Evolutionary conservation across 1,140 invertebrate species (phyloP).

Genomic region (Aporrectodea caliginosa): DNA sequence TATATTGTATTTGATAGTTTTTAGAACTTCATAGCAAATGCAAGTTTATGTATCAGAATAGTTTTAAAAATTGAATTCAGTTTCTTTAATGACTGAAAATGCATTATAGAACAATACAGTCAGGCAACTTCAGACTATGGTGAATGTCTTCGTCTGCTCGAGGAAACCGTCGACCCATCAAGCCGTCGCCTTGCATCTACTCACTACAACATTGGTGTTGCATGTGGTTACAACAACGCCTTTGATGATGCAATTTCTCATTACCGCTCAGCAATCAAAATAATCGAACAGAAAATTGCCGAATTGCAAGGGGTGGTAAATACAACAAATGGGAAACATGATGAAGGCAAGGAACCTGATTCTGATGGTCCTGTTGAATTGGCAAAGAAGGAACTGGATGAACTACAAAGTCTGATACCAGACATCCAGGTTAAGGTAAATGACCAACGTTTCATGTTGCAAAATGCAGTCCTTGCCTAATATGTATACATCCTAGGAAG

Average conservation of each 20-base stretch:
- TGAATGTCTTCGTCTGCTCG: background rate
- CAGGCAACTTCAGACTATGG: background rate
- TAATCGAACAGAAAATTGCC: background rate
- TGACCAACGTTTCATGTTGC: too few species aligned
- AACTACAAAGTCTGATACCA: background rate
- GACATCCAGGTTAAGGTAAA: background rate
- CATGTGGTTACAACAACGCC: background rate
- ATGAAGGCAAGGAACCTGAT: background rate
- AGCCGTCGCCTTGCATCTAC: background rate
- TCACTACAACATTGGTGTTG: background rate
- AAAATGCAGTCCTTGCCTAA: too few species aligned
- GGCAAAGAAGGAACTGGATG: background rate
- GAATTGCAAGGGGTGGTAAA: background rate
- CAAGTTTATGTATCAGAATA: too few species aligned
- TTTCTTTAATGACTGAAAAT: too few species aligned
- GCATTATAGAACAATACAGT: background rate
- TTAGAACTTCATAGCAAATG: too few species aligned
- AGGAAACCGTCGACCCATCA: background rate
- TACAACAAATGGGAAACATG: too few species aligned
- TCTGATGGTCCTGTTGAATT: background rate
- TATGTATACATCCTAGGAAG: too few species aligned
- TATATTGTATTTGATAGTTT: too few species aligned
- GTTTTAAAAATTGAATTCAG: too few species aligned
- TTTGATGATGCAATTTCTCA: background rate
- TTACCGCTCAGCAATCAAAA: background rate